phyloP scores from a whole-genome alignment of 2,797 vertebrate species.

The Dicrostonyx torquatus region DNA sequence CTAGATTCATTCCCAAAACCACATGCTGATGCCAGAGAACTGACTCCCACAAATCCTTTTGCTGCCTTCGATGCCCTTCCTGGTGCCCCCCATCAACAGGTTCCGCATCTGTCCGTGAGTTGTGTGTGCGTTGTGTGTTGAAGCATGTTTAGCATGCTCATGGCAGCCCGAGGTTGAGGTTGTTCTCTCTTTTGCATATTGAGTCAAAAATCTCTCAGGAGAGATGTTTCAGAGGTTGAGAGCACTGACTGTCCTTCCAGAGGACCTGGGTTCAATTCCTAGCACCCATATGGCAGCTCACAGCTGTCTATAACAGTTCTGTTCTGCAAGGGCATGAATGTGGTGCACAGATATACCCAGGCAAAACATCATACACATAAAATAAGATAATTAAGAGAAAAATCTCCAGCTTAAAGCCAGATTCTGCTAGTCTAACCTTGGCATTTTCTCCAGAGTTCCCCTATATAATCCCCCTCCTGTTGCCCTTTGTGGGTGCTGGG shows the following conservation, averaged over 20 bases:
- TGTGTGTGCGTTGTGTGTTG: not conserved
- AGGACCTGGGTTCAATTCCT: too few species aligned
- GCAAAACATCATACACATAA: not conserved
- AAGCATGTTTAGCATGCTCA: not conserved
- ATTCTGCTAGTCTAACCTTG: not conserved
- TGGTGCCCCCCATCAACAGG: too few species aligned
- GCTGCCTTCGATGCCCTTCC: fast-evolving
- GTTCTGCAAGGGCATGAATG: not conserved
- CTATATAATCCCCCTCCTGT: too few species aligned
- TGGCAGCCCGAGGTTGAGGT: not conserved
- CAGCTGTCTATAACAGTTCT: not conserved
- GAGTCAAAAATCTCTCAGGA: not conserved
- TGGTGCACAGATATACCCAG: not conserved
- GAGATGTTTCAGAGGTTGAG: too few species aligned
- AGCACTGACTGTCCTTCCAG: too few species aligned
- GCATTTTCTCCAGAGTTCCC: too few species aligned
- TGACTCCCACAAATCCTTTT: not conserved
- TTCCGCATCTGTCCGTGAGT: fast-evolving
- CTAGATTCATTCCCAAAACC: too few species aligned
- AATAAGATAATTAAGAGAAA: not conserved
- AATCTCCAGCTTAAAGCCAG: not conserved
- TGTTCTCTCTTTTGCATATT: not conserved
- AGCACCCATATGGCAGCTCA: too few species aligned
- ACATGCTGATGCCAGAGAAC: too few species aligned
- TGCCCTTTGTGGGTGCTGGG: not conserved